Evolutionary conservation across 2,888 invertebrate species (phyloP).

Genomic region (Tolmerus cingulatus): DNA sequence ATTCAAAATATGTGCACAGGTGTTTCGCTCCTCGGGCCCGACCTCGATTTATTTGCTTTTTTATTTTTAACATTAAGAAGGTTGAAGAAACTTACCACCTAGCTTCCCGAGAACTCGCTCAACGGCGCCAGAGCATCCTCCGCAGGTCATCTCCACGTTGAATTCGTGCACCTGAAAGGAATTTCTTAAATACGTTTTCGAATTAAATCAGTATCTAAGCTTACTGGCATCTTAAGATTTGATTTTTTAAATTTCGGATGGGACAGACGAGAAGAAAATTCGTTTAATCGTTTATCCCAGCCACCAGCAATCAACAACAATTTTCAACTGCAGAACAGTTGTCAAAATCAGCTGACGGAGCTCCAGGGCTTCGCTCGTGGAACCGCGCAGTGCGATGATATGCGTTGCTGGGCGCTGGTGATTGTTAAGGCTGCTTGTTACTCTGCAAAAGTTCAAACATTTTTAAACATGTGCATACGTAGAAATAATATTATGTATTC

Average conservation of each 20-base stretch:
- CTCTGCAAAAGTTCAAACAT: neutral
- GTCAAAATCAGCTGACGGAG: neutral
- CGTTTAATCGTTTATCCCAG: neutral
- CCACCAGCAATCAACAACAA: neutral
- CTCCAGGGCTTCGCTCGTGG: neutral
- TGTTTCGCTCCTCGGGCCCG: neutral
- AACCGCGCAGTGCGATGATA: neutral
- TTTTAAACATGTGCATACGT: too few species aligned
- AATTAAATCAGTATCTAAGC: neutral
- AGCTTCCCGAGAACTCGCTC: conserved; percentile 83
- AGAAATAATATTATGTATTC: too few species aligned
- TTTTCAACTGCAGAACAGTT: neutral
- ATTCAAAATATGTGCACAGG: neutral
- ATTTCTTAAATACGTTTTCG: neutral
- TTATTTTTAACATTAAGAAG: neutral
- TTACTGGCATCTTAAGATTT: neutral
- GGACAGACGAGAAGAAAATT: neutral
- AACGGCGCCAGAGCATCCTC: conserved; percentile 89
- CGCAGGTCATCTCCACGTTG: conserved; percentile 93
- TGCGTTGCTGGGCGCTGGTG: neutral
- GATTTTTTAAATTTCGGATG: neutral
- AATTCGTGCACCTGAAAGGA: conserved; percentile 73
- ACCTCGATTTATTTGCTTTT: neutral
- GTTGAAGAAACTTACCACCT: conserved; percentile 68
- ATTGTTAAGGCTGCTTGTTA: neutral